Evolutionary conservation across 1,140 invertebrate genomes (phyloP), one percentile per base, ranked within the genome.

Genomic region (Anastatus disparis): DNA sequence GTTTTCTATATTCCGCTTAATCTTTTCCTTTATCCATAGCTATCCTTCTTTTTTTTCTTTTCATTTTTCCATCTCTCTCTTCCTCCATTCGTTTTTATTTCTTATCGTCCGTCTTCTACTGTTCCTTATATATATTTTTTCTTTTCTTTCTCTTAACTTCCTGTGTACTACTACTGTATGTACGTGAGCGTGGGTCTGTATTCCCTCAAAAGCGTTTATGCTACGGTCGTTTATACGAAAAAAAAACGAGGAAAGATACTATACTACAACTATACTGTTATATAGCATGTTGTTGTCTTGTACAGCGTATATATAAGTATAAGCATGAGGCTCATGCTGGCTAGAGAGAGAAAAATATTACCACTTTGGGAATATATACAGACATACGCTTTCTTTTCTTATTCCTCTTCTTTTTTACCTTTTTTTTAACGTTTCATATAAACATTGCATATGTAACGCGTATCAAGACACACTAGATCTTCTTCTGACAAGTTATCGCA

Each of bases 21-120:
- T 55, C 52, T 55, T 55, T 55, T 22, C 52, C 52, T 58, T 27
- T 58, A n/a, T 35, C 55, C 38, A 40, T 42, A 46, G 38, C 31
- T 26, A 35, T 22, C 27, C 22, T 61, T 10, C 24, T 29, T 35
- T n/a, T n/a, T n/a, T n/a, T n/a, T n/a, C n/a, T n/a, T n/a, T n/a
- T n/a, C n/a, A n/a, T n/a, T n/a, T n/a, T n/a, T n/a, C n/a, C n/a
- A n/a, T n/a, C 35, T 20, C 29, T 40, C 8, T 42, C 56, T 44
- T 17, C 40, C 42, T 29, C 42, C 24, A 10, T 6, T 22, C 48
- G 17, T 9, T 44, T 26, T 40, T 59, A 58, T 58, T 58, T 40
- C 55, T 58, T 58, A 40, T 40, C 55, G 55, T 40, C 35, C 17
- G 48, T 52, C 20, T 35, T n/a, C 31, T 10, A 35, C 15, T 46